These are phyloP conservation scores for Nyctereutes procyonoides DNA, from an alignment of 2,113 vertebrate genomes.

Conservation along the genomic window DNA sequence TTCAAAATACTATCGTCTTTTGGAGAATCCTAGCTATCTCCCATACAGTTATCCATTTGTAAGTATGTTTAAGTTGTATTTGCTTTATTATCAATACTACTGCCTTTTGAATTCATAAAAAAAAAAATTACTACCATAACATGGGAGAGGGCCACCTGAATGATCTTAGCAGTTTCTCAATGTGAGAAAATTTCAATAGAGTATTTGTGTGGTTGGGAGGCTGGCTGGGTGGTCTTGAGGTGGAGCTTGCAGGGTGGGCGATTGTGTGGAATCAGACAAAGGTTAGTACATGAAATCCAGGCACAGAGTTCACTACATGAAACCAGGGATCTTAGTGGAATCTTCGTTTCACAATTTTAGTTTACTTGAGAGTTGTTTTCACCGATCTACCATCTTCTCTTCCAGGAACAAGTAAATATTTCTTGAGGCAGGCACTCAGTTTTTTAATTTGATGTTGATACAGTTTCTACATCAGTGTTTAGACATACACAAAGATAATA, in stretches of 20 bases:
- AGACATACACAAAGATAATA: neutral
- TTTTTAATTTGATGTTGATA: neutral
- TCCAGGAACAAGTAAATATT: neutral
- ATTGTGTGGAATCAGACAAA: neutral
- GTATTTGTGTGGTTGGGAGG: fast-evolving
- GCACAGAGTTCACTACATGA: neutral
- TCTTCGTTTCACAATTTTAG: neutral
- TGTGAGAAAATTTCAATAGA: neutral
- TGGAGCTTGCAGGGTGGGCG: fast-evolving
- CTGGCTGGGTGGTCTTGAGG: neutral
- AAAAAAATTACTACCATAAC: too few species aligned
- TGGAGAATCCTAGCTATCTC: neutral
- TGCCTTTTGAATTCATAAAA: neutral
- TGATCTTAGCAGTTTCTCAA: neutral
- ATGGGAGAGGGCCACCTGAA: neutral
- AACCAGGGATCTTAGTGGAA: fast-evolving
- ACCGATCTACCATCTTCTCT: neutral
- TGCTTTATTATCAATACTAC: neutral
- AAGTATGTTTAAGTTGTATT: neutral
- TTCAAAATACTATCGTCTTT: neutral
- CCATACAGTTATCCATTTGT: neutral
- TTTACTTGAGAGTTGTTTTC: neutral
- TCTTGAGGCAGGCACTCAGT: neutral
- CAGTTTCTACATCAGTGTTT: neutral
- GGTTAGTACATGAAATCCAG: fast-evolving